A percentile compares a stretch with the other conserved stretches of the same genome.
Evolutionary conservation across 2,888 invertebrate species (phyloP).

Genomic region (Leucophenga maculata): DNA sequence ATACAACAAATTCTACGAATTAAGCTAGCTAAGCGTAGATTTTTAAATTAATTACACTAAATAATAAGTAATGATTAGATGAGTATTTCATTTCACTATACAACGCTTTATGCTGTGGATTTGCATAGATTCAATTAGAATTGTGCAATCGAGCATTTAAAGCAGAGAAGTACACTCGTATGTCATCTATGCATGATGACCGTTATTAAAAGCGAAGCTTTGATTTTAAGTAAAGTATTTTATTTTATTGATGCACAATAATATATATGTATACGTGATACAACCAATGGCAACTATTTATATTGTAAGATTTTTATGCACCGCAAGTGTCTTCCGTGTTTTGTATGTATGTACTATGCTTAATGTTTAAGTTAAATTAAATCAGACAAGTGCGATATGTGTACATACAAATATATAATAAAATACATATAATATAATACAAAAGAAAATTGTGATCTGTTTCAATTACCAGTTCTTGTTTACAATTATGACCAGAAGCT

Average conservation of each 20-base stretch:
- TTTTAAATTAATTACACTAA: not conserved
- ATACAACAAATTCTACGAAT: slow-evolving; percentile 43
- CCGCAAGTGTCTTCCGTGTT: slow-evolving; percentile 29
- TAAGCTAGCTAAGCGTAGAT: slow-evolving; percentile 34
- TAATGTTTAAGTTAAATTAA: too few species aligned
- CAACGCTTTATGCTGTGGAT: too few species aligned
- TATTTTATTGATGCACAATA: not conserved
- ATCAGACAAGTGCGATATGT: too few species aligned
- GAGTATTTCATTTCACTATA: too few species aligned
- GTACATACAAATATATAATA: too few species aligned
- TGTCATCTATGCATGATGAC: not conserved
- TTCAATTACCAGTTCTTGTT: too few species aligned
- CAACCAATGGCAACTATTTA: slow-evolving; percentile 1
- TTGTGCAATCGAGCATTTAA: not conserved
- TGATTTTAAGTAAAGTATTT: not conserved
- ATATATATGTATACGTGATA: not conserved
- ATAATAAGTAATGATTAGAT: not conserved
- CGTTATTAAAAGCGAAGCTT: not conserved
- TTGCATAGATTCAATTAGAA: too few species aligned
- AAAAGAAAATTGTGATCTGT: too few species aligned
- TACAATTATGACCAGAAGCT: too few species aligned
- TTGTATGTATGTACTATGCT: too few species aligned
- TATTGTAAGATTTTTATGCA: slow-evolving; percentile 10
- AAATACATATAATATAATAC: too few species aligned
- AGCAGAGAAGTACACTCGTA: not conserved